phyloP scores from a whole-genome alignment of 2,113 vertebrate species.

The Elachura formosa region DNA sequence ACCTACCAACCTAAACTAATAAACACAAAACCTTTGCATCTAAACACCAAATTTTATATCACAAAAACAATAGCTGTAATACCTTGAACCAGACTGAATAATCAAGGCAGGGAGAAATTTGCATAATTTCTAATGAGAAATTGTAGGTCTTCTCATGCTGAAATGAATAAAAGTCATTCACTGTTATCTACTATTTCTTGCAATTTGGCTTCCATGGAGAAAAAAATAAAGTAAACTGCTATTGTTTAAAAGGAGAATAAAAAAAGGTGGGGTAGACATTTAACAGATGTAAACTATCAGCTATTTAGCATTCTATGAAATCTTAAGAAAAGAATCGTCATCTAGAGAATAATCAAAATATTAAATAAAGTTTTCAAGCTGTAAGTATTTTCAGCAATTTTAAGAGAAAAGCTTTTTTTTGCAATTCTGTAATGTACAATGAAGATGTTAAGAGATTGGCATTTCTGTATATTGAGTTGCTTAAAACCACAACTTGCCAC shows the following conservation, averaged over 20 bases:
- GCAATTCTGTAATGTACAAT: accelerated
- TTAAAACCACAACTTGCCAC: neutral
- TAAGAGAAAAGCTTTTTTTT: neutral
- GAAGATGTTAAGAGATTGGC: neutral
- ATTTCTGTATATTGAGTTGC: neutral
- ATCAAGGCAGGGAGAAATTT: neutral
- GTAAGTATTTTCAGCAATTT: neutral
- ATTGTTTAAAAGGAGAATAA: neutral
- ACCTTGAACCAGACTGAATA: neutral
- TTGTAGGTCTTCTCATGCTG: neutral
- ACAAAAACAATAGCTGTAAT: neutral
- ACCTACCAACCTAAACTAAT: accelerated
- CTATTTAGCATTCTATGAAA: neutral
- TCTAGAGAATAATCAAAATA: neutral
- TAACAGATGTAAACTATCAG: neutral
- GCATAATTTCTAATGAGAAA: neutral
- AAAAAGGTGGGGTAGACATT: neutral
- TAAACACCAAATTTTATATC: neutral
- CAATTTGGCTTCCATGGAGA: neutral
- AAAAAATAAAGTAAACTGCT: neutral
- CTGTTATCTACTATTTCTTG: neutral
- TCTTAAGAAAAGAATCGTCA: neutral
- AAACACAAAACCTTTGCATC: neutral
- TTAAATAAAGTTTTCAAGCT: neutral
- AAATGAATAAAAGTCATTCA: neutral